Base-by-base conservation (phyloP, 2,888 invertebrate species). In the Tuta absoluta region DNA sequence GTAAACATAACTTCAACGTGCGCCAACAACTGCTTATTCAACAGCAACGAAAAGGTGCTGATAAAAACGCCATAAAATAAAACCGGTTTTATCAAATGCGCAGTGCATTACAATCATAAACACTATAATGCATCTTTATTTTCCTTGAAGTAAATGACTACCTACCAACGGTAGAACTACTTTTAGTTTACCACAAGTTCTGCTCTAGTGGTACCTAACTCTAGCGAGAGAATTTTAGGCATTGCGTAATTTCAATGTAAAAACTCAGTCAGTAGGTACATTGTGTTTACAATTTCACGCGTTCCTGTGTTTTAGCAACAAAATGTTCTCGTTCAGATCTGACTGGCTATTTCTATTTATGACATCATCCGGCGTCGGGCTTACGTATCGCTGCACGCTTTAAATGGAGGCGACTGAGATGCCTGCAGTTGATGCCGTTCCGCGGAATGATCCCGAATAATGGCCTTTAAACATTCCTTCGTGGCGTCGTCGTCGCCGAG, bases 331-430 rank as follows among this genome's bases (percentile, higher is more conserved):
- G 77, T 81, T 80, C 76, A 75, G 74, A 81, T 78, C 82, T 81
- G 81, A 81, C 82, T 81, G 77, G 91, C 92, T 93, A 93, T 93
- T 93, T 93, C 91, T 90, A 90, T 90, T 87, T 86, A 91, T 93
- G 93, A 93, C 93, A 93, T 93, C 93, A 93, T 87, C 86, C 81
- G 81, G 87, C 85, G 85, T 87, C 87, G 86, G 87, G 85, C 87
- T 92, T 91, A 91, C 91, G 92, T 92, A 91, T 89, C 91, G 91
- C 85, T 88, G 91, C 91, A 88, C 89, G 90, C 92, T 92, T 92
- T 92, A 92, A 92, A 92, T 92, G 92, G 92, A 88, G 85, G 82
- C 86, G 87, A 81, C 84, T 84, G 85, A 89, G 88, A 89, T 86
- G 89, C 87, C 87, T 91, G 87, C 87, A 88, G 86, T 85, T 82